Percentiles rank a stretch among this genome's conserved stretches.
Evolutionary conservation across 1,140 invertebrate genomes (phyloP).

Genomic region (Drosophila pruinosa): DNA sequence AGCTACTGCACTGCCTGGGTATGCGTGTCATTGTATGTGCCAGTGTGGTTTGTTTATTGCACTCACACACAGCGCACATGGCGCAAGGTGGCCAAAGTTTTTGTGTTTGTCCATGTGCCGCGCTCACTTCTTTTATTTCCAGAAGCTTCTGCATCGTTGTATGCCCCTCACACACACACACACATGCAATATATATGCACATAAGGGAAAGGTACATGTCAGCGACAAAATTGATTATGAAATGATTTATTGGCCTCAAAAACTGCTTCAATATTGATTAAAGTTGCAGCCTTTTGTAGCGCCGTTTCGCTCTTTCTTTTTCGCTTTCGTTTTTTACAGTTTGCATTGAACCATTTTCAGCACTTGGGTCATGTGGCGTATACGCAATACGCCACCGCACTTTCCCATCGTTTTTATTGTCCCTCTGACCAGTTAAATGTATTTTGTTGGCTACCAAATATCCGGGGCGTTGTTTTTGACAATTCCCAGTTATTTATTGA

Average conservation of each 20-base stretch:
- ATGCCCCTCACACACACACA: neutral
- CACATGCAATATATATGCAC: neutral
- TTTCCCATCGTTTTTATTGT: conserved; percentile 50
- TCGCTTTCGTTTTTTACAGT: conserved; percentile 14
- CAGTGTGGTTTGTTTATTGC: conserved; percentile 55
- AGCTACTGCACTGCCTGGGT: conserved; percentile 1
- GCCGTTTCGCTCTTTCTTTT: neutral
- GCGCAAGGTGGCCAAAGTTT: conserved; percentile 60
- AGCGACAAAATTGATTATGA: conserved; percentile 78
- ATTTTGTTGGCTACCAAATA: conserved; percentile 61
- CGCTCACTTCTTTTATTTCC: conserved; percentile 29
- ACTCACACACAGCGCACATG: conserved; percentile 38
- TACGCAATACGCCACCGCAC: conserved; percentile 34
- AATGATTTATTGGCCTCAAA: conserved; percentile 80
- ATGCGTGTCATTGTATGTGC: conserved; percentile 34
- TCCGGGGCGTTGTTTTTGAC: conserved; percentile 43
- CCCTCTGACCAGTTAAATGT: conserved; percentile 51
- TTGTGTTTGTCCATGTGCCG: conserved; percentile 56
- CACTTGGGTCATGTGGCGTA: conserved; percentile 40
- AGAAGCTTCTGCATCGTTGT: conserved; percentile 23
- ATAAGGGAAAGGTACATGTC: conserved; percentile 48
- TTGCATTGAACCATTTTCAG: conserved; percentile 46
- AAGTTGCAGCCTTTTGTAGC: conserved; percentile 56
- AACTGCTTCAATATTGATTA: conserved; percentile 81
- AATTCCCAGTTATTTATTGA: conserved; percentile 46